Evolutionary conservation across 1,140 invertebrate genomes (phyloP).

Genomic region (Orchesella cincta): DNA sequence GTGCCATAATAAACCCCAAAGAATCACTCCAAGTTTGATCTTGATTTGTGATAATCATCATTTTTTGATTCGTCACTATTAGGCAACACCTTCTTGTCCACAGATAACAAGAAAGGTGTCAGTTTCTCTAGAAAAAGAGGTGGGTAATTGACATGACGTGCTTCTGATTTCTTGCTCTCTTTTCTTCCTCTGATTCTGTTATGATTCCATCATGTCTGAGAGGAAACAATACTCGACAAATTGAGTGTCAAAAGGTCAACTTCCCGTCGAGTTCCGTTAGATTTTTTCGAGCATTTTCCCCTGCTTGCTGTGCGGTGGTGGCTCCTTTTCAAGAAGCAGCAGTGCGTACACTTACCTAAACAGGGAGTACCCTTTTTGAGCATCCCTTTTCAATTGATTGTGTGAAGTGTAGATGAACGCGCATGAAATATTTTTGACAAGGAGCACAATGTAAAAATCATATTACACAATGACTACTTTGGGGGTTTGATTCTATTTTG

Average conservation of each 20-base stretch:
- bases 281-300: not conserved
- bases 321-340: too few relatives aligned
- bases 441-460: not conserved
- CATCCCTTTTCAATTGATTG: too few relatives aligned
- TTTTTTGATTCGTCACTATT: conserved; percentile 21
- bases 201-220: conserved; percentile 13
- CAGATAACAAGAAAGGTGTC: not conserved
- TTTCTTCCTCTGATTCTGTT: not conserved
- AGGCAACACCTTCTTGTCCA: conserved; percentile 13
- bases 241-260: conserved; percentile 49
- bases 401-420: too few relatives aligned
- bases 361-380: not conserved
- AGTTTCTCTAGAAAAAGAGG: not conserved
- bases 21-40: too few relatives aligned
- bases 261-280: conserved; percentile 23
- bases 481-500: not conserved
- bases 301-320: too few relatives aligned
- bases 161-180: not conserved
- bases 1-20: conserved; percentile 14
- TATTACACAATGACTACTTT: not conserved
- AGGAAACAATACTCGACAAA: conserved; percentile 50
- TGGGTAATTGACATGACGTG: conserved; percentile 21
- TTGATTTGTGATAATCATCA: conserved; percentile 3
- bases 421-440: not conserved
- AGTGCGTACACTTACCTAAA: not conserved